phyloP scores from a whole-genome alignment of 2,113 vertebrate species.

The Charadrius vociferus region DNA sequence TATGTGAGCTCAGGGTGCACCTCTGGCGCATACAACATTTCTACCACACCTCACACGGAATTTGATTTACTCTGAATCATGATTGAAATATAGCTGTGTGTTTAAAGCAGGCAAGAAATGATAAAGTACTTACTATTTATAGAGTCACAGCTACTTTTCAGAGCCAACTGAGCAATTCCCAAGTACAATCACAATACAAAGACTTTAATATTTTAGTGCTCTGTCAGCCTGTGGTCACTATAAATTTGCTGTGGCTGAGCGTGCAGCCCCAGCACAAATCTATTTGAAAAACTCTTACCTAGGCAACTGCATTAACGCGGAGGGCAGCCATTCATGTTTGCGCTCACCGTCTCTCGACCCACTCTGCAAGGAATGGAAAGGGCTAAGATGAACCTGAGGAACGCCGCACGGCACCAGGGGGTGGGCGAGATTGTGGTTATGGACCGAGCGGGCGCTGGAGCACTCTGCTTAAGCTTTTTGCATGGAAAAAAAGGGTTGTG shows the following conservation, averaged over 20 bases:
- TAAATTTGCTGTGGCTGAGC: constrained; percentile 6
- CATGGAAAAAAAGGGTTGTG: not conserved
- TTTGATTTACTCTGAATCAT: constrained; percentile 33
- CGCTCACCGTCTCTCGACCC: not conserved
- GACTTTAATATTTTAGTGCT: constrained; percentile 31
- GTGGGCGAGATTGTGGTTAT: fast-evolving
- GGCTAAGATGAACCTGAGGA: not conserved
- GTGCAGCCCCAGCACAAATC: not conserved
- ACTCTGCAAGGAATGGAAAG: not conserved
- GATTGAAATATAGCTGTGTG: constrained; percentile 2
- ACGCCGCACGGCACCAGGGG: fast-evolving
- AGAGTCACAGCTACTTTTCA: constrained; percentile 7
- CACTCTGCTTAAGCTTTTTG: not conserved
- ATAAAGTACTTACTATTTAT: constrained; percentile 46
- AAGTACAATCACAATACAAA: not conserved
- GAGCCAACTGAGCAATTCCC: constrained; percentile 30
- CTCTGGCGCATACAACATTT: not conserved
- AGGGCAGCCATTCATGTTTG: not conserved
- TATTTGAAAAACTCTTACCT: constrained; percentile 8
- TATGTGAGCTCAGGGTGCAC: not conserved
- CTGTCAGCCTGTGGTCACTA: not conserved
- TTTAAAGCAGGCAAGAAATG: constrained; percentile 20
- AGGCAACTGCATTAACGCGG: not conserved
- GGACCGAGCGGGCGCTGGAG: not conserved
- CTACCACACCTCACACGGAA: not conserved